Base-by-base conservation (phyloP, 2,888 invertebrate genomes). In the Stomorhina lunata region DNA sequence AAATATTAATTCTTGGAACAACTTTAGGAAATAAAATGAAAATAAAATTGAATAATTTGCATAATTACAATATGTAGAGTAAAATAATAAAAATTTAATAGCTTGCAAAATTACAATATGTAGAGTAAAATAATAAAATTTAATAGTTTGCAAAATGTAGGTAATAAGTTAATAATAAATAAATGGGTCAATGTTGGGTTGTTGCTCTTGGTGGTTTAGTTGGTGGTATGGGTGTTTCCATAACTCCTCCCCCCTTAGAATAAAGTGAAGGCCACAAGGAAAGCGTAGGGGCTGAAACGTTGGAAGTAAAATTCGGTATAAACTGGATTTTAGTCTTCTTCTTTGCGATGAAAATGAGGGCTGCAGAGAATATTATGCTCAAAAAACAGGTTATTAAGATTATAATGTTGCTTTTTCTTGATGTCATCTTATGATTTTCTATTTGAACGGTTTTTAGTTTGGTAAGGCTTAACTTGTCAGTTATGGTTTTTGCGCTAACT, bases 231-330 rank as follows among this genome's bases (percentile, higher is more conserved):
- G 17, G 6, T 5, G 61, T 27, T 40, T 40, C 25, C 40, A 15
- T 45, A 63, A 63, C 63, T 63, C 59, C 37, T n/a, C n/a, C 40
- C 61, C 43, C 40, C 17, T 61, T 59, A 61, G 43, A 61, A 10
- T 61, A 17, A 48, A 65, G 65, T 48, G 48, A 34, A 4, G 65
- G 22, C 48, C 65, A 65, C 65, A 65, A 65, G n/a, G 48, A 48
- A 48, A 32, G 17, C 22, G 32, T 48, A 48, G 65, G 43, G 48
- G 17, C 7, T 17, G n/a, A n/a, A n/a, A n/a, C n/a, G n/a, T n/a
- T n/a, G n/a, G n/a, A n/a, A n/a, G n/a, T n/a, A n/a, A n/a, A 37
- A 5, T 20, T 59, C 15, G 37, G 57, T 9, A 34, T 34, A 34
- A 20, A 57, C 34, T 7, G 20, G 59, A 20, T 37, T 20, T 22